These are phyloP conservation scores for Brachionus rotundiformis DNA, from an alignment of 1,140 invertebrate genomes.

Conservation along the genomic window DNA sequence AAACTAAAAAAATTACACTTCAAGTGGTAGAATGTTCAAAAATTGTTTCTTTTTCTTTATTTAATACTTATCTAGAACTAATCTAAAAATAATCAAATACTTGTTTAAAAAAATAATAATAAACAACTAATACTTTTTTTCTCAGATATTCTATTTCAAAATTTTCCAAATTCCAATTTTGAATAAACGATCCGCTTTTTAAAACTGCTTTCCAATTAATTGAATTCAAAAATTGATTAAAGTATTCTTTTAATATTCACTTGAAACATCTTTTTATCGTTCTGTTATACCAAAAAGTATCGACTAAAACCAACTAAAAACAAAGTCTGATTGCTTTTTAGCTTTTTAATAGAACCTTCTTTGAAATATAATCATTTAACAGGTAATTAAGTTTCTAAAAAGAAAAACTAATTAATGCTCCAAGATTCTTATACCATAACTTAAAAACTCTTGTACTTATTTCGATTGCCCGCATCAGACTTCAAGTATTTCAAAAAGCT, in stretches of 20 bases:
- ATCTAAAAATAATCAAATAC: neutral
- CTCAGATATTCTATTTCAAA: neutral
- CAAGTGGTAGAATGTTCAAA: too few species aligned
- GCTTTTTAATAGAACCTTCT: neutral
- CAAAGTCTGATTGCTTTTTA: neutral
- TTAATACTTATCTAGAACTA: neutral
- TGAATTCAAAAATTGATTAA: neutral
- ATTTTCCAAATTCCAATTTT: neutral
- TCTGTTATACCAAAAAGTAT: neutral
- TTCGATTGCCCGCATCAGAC: conserved; percentile 16
- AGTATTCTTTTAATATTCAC: neutral
- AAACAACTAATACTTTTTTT: neutral
- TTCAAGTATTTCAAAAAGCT: conserved; percentile 5
- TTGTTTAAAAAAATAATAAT: neutral
- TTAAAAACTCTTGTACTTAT: conserved; percentile 34
- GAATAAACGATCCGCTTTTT: neutral
- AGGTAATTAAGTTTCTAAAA: conserved; percentile 17
- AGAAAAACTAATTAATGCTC: conserved; percentile 18
- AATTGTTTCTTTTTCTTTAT: too few species aligned
- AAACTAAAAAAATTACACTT: too few species aligned
- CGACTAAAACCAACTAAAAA: neutral
- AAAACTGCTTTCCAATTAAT: neutral
- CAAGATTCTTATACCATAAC: neutral
- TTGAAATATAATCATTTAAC: conserved; percentile 33
- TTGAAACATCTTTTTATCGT: neutral